Conservation (phyloP, 2,113 vertebrate species). For the Cygnus atratus region DNA sequence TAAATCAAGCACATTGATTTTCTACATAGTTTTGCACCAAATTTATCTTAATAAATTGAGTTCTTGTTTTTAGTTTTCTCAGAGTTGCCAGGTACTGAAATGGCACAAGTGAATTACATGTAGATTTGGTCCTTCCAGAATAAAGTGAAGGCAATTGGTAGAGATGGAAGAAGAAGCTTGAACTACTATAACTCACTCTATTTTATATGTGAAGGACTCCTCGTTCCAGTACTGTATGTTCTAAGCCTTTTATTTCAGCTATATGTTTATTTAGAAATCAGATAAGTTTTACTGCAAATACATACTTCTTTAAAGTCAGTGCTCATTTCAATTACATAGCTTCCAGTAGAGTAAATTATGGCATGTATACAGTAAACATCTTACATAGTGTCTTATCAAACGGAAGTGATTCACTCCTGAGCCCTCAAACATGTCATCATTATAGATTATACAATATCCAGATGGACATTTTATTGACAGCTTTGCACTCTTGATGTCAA, state of each 20-base stretch:
- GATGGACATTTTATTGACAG: not conserved
- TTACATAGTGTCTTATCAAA: not conserved
- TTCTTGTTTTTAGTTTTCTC: not conserved
- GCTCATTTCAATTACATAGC: not conserved
- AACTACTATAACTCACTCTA: not conserved
- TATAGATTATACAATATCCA: not conserved
- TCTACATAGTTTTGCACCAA: not conserved
- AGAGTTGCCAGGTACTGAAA: not conserved
- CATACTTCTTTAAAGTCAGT: not conserved
- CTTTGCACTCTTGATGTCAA: not conserved
- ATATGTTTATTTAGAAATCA: not conserved
- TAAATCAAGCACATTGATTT: not conserved
- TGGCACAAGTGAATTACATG: slow-evolving; percentile 2
- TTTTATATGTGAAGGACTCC: not conserved
- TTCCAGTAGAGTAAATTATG: not conserved
- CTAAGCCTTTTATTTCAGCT: not conserved
- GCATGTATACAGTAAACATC: not conserved
- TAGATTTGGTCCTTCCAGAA: not conserved
- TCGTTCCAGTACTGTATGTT: not conserved
- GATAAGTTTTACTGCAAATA: not conserved
- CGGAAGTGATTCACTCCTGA: not conserved
- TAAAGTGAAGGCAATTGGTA: not conserved
- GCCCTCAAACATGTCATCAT: not conserved
- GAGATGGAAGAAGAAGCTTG: not conserved
- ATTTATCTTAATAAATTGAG: not conserved